These are phyloP conservation scores for Andrena cerasifolii DNA, from an alignment of 1,140 invertebrate genomes.

Conservation along the genomic window DNA sequence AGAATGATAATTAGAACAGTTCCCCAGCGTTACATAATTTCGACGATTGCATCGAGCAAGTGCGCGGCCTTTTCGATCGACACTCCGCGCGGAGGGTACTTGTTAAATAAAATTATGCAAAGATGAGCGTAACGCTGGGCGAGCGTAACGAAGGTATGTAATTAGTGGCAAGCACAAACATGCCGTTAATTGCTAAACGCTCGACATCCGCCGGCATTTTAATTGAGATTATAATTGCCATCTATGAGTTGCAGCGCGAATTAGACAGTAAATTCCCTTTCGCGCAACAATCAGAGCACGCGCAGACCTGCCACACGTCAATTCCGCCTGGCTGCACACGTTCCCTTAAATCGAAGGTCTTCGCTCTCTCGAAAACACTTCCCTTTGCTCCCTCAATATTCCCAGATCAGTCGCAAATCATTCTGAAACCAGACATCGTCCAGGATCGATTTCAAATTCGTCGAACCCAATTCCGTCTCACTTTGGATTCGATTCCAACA, in stretches of 20 bases:
- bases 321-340: no score
- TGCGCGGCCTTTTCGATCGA: neutral
- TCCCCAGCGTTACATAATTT: slow-evolving; percentile 6
- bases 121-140: slow-evolving; percentile 30
- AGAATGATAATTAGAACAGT: slow-evolving; percentile 1
- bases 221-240: slow-evolving; percentile 54
- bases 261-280: slow-evolving; percentile 11
- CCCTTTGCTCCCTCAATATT: no score
- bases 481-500: neutral
- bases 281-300: neutral
- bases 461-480: neutral
- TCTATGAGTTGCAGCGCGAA: slow-evolving; percentile 9
- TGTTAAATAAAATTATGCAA: slow-evolving; percentile 51
- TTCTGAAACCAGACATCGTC: no score
- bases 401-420: no score
- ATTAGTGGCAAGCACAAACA: slow-evolving; percentile 46
- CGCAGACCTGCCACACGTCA: no score
- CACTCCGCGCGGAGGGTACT: neutral
- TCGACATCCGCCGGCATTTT: slow-evolving; percentile 48
- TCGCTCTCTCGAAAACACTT: no score
- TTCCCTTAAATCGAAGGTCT: no score
- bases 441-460: no score
- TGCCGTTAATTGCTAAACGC: slow-evolving; percentile 48
- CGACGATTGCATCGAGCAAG: neutral
- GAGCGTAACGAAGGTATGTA: slow-evolving; percentile 38